phyloP scores from a whole-genome alignment of 2,113 vertebrate species.

The Ceyx margarethae region DNA sequence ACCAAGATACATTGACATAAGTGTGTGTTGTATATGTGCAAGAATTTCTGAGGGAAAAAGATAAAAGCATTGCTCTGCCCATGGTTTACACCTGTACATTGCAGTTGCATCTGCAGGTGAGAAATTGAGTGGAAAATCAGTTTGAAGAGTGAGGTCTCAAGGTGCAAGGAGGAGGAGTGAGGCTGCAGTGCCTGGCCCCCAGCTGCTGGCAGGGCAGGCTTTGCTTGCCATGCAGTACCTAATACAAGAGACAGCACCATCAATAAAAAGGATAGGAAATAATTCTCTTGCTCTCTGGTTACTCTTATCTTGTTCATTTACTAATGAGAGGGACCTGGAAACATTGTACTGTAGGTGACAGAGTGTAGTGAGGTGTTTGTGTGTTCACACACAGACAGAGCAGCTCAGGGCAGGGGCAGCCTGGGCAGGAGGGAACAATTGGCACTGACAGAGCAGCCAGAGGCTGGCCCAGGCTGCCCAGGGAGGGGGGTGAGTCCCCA shows the following conservation, averaged over 20 bases:
- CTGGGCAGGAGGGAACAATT: too few relatives aligned
- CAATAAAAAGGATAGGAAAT: neutral
- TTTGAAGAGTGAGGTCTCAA: neutral
- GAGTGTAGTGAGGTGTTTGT: neutral
- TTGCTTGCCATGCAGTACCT: neutral
- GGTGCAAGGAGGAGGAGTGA: neutral
- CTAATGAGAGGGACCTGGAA: neutral
- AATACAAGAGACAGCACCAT: fast-evolving
- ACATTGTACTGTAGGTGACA: neutral
- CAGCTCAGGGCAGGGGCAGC: too few relatives aligned
- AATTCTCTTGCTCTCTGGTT: neutral
- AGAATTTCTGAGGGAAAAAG: neutral
- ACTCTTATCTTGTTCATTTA: neutral
- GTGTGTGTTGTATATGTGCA: neutral
- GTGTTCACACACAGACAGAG: neutral
- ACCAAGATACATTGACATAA: neutral
- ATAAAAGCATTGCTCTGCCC: neutral
- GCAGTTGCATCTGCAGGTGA: neutral
- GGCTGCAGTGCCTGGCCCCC: neutral
- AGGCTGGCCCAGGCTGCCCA: too few relatives aligned
- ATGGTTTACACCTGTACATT: neutral
- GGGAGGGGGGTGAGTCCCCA: too few relatives aligned
- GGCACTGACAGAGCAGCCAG: too few relatives aligned
- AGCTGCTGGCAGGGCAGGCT: neutral
- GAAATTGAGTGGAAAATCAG: neutral